These are phyloP conservation scores for Conger conger DNA, from an alignment of 2,113 vertebrate species.

Conservation along the genomic window DNA sequence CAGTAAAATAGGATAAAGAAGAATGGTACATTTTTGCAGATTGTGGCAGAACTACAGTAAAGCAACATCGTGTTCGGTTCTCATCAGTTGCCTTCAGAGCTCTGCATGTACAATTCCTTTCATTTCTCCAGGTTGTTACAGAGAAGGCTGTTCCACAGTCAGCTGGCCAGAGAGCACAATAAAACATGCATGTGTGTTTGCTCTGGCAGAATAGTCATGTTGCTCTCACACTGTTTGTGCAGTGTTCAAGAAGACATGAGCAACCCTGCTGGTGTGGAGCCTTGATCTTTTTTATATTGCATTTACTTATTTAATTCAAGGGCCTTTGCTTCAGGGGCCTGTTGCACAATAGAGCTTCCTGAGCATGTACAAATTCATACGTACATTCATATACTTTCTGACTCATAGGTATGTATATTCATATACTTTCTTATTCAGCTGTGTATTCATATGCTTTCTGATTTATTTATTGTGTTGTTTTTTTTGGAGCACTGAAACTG, in stretches of 20 bases:
- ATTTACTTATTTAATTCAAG: background rate
- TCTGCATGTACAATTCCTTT: background rate
- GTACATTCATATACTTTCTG: background rate
- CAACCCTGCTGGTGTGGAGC: background rate
- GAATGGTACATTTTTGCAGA: background rate
- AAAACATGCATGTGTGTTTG: conserved; percentile 2
- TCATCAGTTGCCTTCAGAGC: background rate
- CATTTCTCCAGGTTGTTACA: background rate
- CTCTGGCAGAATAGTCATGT: conserved; percentile 12
- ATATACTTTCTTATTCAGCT: background rate
- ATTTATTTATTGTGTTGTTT: conserved; percentile 14
- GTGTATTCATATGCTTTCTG: background rate
- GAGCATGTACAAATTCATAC: background rate
- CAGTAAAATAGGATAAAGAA: background rate
- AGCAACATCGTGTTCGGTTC: background rate
- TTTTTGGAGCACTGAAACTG: background rate
- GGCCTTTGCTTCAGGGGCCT: background rate
- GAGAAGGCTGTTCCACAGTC: background rate
- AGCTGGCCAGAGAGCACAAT: background rate
- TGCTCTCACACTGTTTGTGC: background rate
- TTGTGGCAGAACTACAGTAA: background rate
- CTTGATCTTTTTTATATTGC: conserved; percentile 5
- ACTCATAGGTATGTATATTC: background rate
- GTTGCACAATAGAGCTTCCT: background rate
- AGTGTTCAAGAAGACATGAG: background rate